Conservation (phyloP, 1,140 invertebrate genomes). For the Drosophila sp. region DNA sequence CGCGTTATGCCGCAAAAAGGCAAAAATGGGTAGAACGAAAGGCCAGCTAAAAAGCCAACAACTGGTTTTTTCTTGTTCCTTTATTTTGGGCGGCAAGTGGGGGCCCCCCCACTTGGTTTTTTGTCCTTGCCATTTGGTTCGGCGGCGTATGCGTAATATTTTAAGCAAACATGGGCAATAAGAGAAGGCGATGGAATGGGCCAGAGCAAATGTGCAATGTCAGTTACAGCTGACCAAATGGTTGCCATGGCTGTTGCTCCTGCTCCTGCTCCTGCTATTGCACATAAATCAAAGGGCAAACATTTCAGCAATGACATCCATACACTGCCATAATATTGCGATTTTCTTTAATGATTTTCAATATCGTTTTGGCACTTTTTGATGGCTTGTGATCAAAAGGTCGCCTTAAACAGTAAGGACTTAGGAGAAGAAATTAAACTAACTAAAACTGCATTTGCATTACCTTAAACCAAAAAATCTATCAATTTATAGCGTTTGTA, state of each 20-base stretch:
- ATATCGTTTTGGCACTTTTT: slow-evolving; percentile 4
- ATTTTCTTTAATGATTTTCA: background rate
- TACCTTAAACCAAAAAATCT: too few species aligned
- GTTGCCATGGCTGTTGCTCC: slow-evolving; percentile 12
- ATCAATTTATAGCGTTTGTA: too few species aligned
- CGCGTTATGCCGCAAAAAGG: slow-evolving; percentile 80
- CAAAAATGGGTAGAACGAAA: slow-evolving; percentile 60
- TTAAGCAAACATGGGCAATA: slow-evolving; percentile 75
- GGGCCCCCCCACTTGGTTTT: background rate
- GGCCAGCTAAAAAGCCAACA: slow-evolving; percentile 48
- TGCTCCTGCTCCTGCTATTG: slow-evolving; percentile 53
- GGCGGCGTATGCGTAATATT: slow-evolving; percentile 79
- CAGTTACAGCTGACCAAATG: slow-evolving; percentile 64
- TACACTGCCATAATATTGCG: slow-evolving; percentile 8
- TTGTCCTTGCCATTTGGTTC: slow-evolving; percentile 16
- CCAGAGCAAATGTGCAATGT: slow-evolving; percentile 65
- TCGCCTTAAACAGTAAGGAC: too few species aligned
- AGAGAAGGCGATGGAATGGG: background rate
- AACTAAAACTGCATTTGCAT: too few species aligned
- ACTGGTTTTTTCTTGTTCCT: slow-evolving; percentile 26
- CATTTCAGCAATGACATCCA: slow-evolving; percentile 28
- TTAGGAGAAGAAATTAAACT: too few species aligned
- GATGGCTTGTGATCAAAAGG: too few species aligned
- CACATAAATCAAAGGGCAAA: slow-evolving; percentile 67
- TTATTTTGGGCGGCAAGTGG: background rate